These are phyloP conservation scores for Meriones psammophilus DNA, from an alignment of 2,797 vertebrate species.

Conservation along the genomic window DNA sequence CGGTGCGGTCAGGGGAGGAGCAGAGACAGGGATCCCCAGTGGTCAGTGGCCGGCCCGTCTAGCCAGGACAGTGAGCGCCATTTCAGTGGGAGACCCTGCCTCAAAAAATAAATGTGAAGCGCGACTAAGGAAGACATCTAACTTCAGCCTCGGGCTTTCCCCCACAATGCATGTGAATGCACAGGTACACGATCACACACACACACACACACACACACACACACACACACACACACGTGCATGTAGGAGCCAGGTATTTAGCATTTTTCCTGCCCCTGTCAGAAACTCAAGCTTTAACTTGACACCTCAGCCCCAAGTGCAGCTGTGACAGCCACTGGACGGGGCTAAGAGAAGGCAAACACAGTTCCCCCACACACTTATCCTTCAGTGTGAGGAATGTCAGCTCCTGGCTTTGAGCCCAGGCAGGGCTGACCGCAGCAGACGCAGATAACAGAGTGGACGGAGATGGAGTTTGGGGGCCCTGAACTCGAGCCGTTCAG, in stretches of 20 bases:
- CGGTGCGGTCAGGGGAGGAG: background rate
- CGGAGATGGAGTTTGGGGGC: background rate
- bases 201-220: background rate
- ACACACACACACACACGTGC: background rate
- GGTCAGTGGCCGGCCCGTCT: background rate
- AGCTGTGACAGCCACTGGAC: background rate
- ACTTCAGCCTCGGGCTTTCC: background rate
- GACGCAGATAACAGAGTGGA: background rate
- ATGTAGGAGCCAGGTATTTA: background rate
- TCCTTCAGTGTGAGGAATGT: constrained; percentile 58
- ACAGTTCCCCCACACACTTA: background rate
- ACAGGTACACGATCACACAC: background rate
- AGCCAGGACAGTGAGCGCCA: background rate
- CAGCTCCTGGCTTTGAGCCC: constrained; percentile 1
- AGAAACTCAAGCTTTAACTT: constrained; percentile 28
- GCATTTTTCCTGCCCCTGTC: background rate
- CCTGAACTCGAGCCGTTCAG: background rate
- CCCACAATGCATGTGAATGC: too few species aligned
- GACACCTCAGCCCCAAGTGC: constrained; percentile 17
- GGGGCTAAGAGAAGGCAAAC: constrained; percentile 44
- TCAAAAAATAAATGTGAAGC: background rate
- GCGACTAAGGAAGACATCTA: background rate
- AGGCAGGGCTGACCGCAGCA: background rate
- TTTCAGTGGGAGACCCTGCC: background rate
- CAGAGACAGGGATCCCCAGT: background rate